Conservation (phyloP, 2,797 vertebrate species). For the Phataginus tetradactyla region DNA sequence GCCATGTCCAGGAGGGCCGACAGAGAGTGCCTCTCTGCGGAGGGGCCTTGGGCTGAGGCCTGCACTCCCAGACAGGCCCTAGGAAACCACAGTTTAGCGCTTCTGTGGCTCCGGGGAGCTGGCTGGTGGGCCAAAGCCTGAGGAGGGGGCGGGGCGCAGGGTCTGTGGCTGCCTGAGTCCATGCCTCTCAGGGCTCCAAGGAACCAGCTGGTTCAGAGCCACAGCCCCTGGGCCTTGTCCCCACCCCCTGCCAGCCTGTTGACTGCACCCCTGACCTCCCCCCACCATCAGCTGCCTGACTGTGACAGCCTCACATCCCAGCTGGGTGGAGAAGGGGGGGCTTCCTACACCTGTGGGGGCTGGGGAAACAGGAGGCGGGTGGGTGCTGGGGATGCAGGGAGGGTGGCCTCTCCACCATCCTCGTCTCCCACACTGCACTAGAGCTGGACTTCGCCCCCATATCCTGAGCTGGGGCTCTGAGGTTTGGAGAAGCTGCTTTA, state of each 20-base stretch:
- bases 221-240: accelerated
- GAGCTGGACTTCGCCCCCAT: not conserved
- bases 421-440: accelerated
- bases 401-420: accelerated
- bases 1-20: accelerated
- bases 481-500: not conserved
- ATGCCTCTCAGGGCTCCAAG: not conserved
- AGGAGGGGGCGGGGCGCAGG: accelerated
- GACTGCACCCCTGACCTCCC: not conserved
- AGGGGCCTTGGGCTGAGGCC: not conserved
- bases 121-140: not conserved
- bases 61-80: not conserved
- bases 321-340: too few relatives aligned
- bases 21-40: not conserved
- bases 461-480: accelerated
- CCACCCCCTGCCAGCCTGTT: not conserved
- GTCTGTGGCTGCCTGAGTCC: not conserved
- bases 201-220: not conserved
- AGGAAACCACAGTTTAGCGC: not conserved
- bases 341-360: accelerated
- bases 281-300: not conserved
- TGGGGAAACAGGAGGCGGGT: not conserved
- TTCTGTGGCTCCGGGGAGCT: not conserved
- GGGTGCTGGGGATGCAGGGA: accelerated
- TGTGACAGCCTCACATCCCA: too few relatives aligned